These are phyloP conservation scores for Pseudonaja textilis DNA, from an alignment of 2,113 vertebrate species.

Conservation along the genomic window DNA sequence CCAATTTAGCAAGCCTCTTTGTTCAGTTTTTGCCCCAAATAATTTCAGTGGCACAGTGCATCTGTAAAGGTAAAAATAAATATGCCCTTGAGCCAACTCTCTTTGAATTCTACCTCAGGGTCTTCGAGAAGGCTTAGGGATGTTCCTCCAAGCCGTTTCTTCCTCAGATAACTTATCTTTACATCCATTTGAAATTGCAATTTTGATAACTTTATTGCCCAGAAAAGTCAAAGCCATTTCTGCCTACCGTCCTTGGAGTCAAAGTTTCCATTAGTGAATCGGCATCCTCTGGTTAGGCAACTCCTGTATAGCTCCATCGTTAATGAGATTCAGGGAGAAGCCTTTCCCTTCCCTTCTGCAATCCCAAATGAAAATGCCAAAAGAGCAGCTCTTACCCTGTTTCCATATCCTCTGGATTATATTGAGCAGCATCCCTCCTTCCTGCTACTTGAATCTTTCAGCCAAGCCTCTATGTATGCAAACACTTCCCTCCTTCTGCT, in stretches of 20 bases:
- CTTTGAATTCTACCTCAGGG: background rate
- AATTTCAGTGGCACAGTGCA: background rate
- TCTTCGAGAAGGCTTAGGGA: background rate
- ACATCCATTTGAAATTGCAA: background rate
- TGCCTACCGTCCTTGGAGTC: background rate
- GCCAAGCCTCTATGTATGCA: constrained; percentile 12
- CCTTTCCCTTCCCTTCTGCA: background rate
- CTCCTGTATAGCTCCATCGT: background rate
- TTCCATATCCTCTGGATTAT: background rate
- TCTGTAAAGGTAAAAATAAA: background rate
- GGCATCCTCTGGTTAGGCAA: background rate
- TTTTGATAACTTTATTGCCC: background rate
- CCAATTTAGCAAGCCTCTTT: background rate
- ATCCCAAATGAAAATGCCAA: constrained; percentile 8
- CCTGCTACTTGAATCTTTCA: constrained; percentile 9
- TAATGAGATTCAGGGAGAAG: background rate
- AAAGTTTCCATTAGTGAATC: constrained; percentile 26
- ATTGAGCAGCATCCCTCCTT: constrained; percentile 7
- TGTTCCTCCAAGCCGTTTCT: background rate
- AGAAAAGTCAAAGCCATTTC: background rate
- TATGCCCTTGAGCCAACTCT: background rate
- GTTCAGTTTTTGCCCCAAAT: background rate
- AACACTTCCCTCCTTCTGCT: constrained; percentile 36
- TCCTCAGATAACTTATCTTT: background rate
- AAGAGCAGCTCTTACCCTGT: constrained; percentile 17